These are phyloP conservation scores for Lemur catta DNA, from an alignment of 2,797 vertebrate genomes.

Conservation along the genomic window DNA sequence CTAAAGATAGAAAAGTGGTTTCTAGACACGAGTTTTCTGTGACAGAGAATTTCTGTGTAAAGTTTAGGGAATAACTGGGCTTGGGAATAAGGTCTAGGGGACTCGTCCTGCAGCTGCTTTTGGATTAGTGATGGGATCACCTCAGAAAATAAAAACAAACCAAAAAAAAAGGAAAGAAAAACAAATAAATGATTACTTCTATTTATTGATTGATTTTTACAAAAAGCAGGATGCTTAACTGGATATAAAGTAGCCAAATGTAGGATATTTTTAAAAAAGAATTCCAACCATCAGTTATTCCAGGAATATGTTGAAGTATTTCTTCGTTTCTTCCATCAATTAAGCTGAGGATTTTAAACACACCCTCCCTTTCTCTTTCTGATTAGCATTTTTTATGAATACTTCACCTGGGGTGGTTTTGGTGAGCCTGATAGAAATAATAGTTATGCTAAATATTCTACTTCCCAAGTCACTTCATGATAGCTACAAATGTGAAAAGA, in stretches of 20 bases:
- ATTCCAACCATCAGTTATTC: neutral
- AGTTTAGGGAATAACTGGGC: neutral
- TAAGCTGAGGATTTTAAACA: conserved; percentile 2
- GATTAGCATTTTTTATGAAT: neutral
- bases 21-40: neutral
- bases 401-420: neutral
- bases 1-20: neutral
- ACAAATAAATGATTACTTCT: neutral
- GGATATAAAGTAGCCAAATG: neutral
- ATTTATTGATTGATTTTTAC: neutral
- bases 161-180: neutral
- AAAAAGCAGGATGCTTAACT: neutral
- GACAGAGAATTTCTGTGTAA: neutral
- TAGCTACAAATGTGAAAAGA: neutral
- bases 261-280: neutral
- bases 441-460: neutral
- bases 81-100: neutral
- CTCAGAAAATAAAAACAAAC: neutral
- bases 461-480: neutral
- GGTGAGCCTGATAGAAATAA: neutral
- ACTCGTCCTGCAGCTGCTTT: neutral
- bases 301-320: neutral
- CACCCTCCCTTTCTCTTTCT: neutral
- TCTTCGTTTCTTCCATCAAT: neutral
- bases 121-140: neutral